Percentiles rank a stretch among this genome's conserved stretches.
These are phyloP conservation scores for Apostichopus parvimensis DNA, from an alignment of 35 echinoderm and acorn worm genomes.

Conservation along the genomic window DNA sequence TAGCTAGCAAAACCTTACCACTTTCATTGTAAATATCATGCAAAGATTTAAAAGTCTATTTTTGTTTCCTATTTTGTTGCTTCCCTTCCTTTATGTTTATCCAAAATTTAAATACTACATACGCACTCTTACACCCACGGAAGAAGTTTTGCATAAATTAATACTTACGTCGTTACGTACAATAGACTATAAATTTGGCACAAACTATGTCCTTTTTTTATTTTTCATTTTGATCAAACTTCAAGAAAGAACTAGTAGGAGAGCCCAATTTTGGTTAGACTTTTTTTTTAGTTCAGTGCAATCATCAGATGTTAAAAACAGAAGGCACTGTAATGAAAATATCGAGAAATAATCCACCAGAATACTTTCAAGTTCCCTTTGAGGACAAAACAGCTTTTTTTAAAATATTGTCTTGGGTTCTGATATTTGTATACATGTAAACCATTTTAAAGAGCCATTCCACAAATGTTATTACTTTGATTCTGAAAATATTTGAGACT, in stretches of 20 bases:
- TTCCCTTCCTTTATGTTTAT: neutral
- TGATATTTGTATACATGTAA: too few species aligned
- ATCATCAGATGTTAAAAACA: too few species aligned
- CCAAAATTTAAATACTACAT: neutral
- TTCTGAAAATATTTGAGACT: too few species aligned
- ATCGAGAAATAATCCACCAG: neutral
- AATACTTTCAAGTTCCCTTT: neutral
- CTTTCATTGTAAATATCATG: conserved; percentile 46
- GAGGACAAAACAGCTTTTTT: too few species aligned
- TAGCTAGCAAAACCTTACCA: conserved; percentile 21
- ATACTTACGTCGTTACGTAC: neutral
- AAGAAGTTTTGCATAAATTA: neutral
- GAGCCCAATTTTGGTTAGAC: too few species aligned
- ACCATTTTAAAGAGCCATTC: too few species aligned
- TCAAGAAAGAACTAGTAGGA: too few species aligned
- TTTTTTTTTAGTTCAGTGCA: neutral
- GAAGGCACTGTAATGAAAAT: too few species aligned
- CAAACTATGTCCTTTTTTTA: neutral
- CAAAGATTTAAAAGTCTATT: conserved; percentile 29
- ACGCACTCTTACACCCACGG: neutral
- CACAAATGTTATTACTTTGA: too few species aligned
- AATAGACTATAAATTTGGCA: neutral
- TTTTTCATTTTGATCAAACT: neutral
- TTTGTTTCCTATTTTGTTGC: neutral
- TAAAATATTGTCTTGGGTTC: too few species aligned